These are phyloP conservation scores for Coleophora deauratella DNA, from an alignment of 2,888 invertebrate genomes.

Conservation along the genomic window DNA sequence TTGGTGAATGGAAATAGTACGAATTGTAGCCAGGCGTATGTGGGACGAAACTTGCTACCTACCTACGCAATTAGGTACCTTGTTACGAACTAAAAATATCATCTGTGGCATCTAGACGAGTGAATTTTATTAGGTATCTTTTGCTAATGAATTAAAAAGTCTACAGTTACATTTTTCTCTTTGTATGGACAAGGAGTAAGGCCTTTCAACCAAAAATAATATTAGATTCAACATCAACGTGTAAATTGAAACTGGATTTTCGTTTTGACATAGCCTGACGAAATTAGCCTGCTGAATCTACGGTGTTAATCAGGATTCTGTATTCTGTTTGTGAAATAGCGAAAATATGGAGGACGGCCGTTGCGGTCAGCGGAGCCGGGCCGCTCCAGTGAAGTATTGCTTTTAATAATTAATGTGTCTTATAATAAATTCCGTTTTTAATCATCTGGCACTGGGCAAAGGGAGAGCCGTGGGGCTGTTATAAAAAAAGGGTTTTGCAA, in stretches of 20 bases:
- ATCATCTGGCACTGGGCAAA: constrained; percentile 38
- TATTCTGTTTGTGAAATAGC: constrained; percentile 58
- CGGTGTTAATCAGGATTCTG: constrained; percentile 60
- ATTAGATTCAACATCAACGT: constrained; percentile 21
- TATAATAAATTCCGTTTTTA: constrained; percentile 70
- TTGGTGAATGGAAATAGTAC: too few relatives aligned
- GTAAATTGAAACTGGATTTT: constrained; percentile 36
- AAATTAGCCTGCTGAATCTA: constrained; percentile 21
- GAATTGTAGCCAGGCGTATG: too few relatives aligned
- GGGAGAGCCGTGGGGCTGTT: too few relatives aligned
- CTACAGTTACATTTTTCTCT: too few relatives aligned
- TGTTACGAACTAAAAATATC: too few relatives aligned
- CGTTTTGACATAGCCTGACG: constrained; percentile 25
- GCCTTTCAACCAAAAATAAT: constrained; percentile 22
- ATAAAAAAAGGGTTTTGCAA: too few relatives aligned
- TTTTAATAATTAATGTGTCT: constrained; percentile 63
- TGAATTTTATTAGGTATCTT: too few relatives aligned
- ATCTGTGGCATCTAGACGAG: too few relatives aligned
- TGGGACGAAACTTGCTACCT: too few relatives aligned
- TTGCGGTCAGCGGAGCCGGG: constrained; percentile 39
- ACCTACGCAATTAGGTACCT: too few relatives aligned
- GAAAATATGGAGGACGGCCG: constrained; percentile 55
- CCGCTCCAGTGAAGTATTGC: constrained; percentile 38
- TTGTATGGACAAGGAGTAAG: too few relatives aligned
- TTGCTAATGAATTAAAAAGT: too few relatives aligned